Evolutionary conservation across 2,888 invertebrate species (phyloP), one percentile per base, ranked within the genome.

Genomic region (Prostheceraeus crozeri): DNA sequence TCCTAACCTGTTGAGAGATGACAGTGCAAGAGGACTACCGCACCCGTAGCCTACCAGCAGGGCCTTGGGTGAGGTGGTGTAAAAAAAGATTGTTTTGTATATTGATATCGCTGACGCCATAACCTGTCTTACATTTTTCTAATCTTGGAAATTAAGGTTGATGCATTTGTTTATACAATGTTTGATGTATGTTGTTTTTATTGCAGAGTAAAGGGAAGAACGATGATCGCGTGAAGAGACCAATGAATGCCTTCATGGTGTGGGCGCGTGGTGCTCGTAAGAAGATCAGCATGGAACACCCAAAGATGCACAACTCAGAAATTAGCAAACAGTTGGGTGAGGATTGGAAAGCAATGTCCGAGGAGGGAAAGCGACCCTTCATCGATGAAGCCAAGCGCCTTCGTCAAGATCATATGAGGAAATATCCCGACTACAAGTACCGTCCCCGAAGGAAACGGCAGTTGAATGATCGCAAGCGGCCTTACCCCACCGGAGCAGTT

Each of bases 221-320:
- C 33, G 81, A 65, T 52, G 83, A 73, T 57, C 89, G 91, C 33
- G 93, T 94, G n/a, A 94, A 94, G 77, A 82, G 96, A 68, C 96
- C 96, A 6, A 96, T 96, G 96, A 96, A 96, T 78, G 96, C 96
- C 10, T 98, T 98, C 77, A 98, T 98, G 96, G 96, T 96, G 64
- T 98, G 96, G 96, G 93, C 93, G 35, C 81, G 96, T 6, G 96
- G 94, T 0, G 94, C 96, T 75, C 81, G 96, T 57, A 82, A 94
- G 71, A 94, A 96, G 80, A 98, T 96, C 93, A 96, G 96, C 1
- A 91, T 90, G 64, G 94, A 96, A 69, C 94, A 96, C 74, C 94
- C 94, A 0, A 96, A 94, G 80, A 94, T 96, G 93, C 94, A 96
- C 79, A 96, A 96, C 71, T 91, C 90, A 0, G 96, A 96, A 80